These are phyloP conservation scores for Drosophila subsilvestris DNA, from an alignment of 2,888 invertebrate species.

Conservation along the genomic window DNA sequence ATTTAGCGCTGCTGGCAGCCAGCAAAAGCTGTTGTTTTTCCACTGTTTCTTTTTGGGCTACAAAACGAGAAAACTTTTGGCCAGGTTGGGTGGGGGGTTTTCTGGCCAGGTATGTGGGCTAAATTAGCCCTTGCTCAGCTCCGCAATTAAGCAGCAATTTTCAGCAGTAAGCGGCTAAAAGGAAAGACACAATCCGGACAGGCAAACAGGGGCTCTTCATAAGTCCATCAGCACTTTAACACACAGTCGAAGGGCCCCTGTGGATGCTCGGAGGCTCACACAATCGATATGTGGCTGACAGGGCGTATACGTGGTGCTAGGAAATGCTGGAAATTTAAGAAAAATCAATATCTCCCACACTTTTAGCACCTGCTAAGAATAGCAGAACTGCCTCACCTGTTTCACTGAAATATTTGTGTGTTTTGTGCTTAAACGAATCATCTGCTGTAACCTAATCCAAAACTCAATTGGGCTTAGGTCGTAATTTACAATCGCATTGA, in stretches of 20 bases:
- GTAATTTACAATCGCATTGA: slow-evolving; percentile 65
- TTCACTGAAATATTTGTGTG: slow-evolving; percentile 3
- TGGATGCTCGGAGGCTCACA: slow-evolving; percentile 24
- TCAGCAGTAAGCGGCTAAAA: slow-evolving; percentile 62
- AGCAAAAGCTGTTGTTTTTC: slow-evolving; percentile 41
- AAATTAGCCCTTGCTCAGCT: slow-evolving; percentile 62
- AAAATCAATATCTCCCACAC: slow-evolving; percentile 31
- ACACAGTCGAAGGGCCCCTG: slow-evolving; percentile 45
- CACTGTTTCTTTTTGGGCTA: neutral
- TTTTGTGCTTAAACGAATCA: slow-evolving; percentile 9
- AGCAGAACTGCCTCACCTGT: slow-evolving; percentile 21
- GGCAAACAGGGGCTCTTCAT: slow-evolving; percentile 39
- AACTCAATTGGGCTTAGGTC: slow-evolving; percentile 39
- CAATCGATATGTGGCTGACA: slow-evolving; percentile 18
- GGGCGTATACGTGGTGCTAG: slow-evolving; percentile 51
- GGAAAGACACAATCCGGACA: slow-evolving; percentile 7
- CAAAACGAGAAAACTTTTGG: slow-evolving; percentile 57
- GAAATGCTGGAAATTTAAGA: slow-evolving; percentile 26
- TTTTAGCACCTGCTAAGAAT: slow-evolving; percentile 10
- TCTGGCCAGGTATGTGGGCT: slow-evolving; percentile 47
- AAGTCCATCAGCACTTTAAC: slow-evolving; percentile 58
- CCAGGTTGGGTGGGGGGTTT: slow-evolving; percentile 24
- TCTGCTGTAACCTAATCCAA: slow-evolving; percentile 21
- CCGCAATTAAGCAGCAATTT: slow-evolving; percentile 79
- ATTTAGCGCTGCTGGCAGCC: slow-evolving; percentile 69